phyloP scores from a whole-genome alignment of 2,113 vertebrate genomes.

The Strigops habroptila region DNA sequence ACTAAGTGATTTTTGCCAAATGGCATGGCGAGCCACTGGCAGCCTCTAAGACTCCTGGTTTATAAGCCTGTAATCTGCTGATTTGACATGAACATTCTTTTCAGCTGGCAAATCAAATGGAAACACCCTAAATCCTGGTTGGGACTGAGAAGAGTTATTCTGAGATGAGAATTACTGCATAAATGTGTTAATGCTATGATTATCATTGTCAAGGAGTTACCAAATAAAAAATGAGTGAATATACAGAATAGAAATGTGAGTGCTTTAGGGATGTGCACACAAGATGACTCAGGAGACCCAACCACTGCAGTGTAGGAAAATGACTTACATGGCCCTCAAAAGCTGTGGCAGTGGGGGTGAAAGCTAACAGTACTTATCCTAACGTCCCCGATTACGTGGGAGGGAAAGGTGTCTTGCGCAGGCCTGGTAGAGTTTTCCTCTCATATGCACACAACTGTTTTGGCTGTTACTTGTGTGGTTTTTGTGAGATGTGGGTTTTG shows the following conservation, averaged over 20 bases:
- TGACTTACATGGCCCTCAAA: not conserved
- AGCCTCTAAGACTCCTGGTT: not conserved
- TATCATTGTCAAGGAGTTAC: not conserved
- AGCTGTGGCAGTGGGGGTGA: not conserved
- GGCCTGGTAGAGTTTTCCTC: not conserved
- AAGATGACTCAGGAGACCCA: not conserved
- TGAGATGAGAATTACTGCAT: not conserved
- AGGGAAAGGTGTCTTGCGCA: not conserved
- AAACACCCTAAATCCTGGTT: not conserved
- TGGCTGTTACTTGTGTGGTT: not conserved
- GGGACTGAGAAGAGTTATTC: not conserved
- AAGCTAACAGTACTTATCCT: not conserved
- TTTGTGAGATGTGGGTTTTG: not conserved
- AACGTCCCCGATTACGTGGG: accelerated
- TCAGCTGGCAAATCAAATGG: slow-evolving; percentile 1
- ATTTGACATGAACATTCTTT: not conserved
- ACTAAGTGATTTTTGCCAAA: slow-evolving; percentile 22
- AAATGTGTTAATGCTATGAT: not conserved
- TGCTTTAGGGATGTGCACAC: not conserved
- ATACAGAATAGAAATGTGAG: accelerated
- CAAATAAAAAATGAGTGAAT: not conserved
- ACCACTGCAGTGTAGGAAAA: not conserved
- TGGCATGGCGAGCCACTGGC: not conserved
- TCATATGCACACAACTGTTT: not conserved
- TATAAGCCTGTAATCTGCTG: slow-evolving; percentile 7